Base-by-base conservation (phyloP, 2,797 vertebrate genomes). In the Pipistrellus kuhlii region DNA sequence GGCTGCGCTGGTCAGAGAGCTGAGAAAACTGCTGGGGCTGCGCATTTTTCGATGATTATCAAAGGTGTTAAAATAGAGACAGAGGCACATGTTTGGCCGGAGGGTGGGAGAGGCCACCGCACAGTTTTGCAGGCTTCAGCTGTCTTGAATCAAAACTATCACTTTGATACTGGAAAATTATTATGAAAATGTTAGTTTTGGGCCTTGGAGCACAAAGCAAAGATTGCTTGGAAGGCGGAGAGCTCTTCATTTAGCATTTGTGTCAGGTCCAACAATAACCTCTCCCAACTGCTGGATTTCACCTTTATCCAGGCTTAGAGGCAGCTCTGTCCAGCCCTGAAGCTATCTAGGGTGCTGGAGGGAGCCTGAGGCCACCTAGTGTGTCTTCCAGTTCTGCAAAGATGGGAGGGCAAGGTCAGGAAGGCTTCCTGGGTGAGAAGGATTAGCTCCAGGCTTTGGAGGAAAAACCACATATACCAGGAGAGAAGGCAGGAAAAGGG, bases 171-270 rank as follows among this genome's bases (percentile, higher is more conserved):
- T 98, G 98, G 98, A 98, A 98, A 98, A 98, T 98, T 98, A 98
- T 98, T 98, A 98, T 97, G 98, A 98, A 98, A 98, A 98, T 98
- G 98, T 98, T 98, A 98, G 98, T 98, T 98, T 98, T 98, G 98
- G 98, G 98, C 97, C 98, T 97, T 92, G 96, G 95, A 98, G 98
- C 98, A 97, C 98, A 98, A 98, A 98, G 97, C 95, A 98, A 98
- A 97, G 97, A 96, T 97, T 97, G 97, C 93, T 97, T 97, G 96
- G 97, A 96, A 97, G 85, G 92, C 95, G 51, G 80, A 95, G 95
- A 87, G 91, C 75, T 91, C 97, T 97, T 97, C 96, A 83, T 93
- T 94, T 87, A 96, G 94, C 94, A 96, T 95, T 93, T 97, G 97
- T 96, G 88, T 95, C 93, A n/a, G 75, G 25, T 97, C 97, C 97